Evolutionary conservation across 1,140 invertebrate genomes (phyloP), one percentile per base, ranked within the genome.

Genomic region (Sycobia sp.): DNA sequence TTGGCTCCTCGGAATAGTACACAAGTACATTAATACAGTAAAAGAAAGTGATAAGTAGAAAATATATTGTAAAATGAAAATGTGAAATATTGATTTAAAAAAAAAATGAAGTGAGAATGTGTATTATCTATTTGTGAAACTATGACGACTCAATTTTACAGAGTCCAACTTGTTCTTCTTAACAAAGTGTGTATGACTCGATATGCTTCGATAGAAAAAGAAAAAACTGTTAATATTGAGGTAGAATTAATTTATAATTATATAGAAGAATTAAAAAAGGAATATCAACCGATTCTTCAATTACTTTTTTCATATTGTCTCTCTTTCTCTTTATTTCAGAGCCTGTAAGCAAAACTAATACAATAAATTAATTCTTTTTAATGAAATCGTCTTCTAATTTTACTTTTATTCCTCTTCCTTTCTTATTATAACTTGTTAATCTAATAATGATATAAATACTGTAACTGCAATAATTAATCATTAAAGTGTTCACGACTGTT

Each of bases 71-170:
- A 18, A 18, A 20, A 43, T 43, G 23, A 58, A 32, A 16, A 29
- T 3, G 16, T 36, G 22, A 41, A 50, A 51, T 16, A 63, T 57
- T 27, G 46, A 66, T 54, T 62, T 58, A 16, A 13, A 53, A 58
- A 29, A 50, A 60, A 58, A 65, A 49, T 41, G 43, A 61, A 44
- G 64, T 51, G 67, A 68, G 49, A 68, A 53, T 68, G 65, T 59
- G 69, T 73, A 67, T 71, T 63, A 67, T 68, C 67, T 69, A 54
- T 67, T 67, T 50, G 49, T 46, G 63, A 53, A 20, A 29, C 54
- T 39, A 68, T 53, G 60, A 29, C 46, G 58, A 69, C 25, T 71
- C 56, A 62, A 65, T 50, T 57, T 68, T 63, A 60, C 44, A 53
- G 58, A 65, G 29, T 44, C 23, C 2, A 49, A 57, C 3, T 20